Percentiles rank a stretch among this genome's conserved stretches.
These are phyloP conservation scores for Malurus elegans DNA, from an alignment of 2,113 vertebrate species.

Conservation along the genomic window DNA sequence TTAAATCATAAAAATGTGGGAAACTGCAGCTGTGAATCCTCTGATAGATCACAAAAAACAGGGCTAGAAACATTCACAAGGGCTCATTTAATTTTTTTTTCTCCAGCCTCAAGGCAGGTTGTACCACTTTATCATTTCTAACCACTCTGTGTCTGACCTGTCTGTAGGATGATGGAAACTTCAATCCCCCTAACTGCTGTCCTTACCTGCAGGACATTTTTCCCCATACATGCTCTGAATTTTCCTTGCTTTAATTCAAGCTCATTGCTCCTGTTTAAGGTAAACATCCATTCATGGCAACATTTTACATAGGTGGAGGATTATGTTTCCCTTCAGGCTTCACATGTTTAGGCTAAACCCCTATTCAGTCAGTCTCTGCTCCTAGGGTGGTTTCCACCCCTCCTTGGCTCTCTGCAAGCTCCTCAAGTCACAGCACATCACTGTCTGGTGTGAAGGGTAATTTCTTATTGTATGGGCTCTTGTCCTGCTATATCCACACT, in stretches of 20 bases:
- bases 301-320: background rate
- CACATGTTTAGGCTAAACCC: background rate
- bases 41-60: background rate
- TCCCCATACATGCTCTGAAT: background rate
- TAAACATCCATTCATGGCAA: background rate
- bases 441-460: background rate
- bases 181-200: background rate
- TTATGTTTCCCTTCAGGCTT: background rate
- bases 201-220: background rate
- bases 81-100: slow-evolving; percentile 36
- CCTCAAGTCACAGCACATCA: background rate
- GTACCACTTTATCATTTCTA: slow-evolving; percentile 1
- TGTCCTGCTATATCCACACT: background rate
- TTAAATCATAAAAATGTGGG: background rate
- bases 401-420: background rate
- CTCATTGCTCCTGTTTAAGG: background rate
- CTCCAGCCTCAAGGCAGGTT: slow-evolving; percentile 11
- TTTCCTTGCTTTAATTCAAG: background rate
- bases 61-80: background rate
- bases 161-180: background rate
- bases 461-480: background rate
- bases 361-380: background rate
- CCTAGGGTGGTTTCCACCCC: background rate
- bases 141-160: background rate
- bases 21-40: background rate